Percentiles rank a stretch among this genome's conserved stretches.
Evolutionary conservation across 2,888 invertebrate genomes (phyloP).

Genomic region (Amphipoea oculea): DNA sequence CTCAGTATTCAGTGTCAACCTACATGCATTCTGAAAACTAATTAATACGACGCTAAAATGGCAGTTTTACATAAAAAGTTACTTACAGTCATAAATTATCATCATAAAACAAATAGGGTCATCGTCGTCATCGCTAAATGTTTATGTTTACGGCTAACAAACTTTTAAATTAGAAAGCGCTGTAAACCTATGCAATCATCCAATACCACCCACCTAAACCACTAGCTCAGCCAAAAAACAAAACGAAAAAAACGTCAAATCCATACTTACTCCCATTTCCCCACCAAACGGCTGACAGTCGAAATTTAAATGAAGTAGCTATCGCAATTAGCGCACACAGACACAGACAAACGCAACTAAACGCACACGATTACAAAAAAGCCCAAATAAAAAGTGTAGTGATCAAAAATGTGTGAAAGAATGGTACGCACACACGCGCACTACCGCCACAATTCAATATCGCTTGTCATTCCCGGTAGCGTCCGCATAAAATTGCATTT

Average conservation of each 20-base stretch:
- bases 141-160: background rate
- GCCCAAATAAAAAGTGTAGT: conserved; percentile 86
- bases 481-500: conserved; percentile 76
- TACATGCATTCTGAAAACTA: conserved; percentile 28
- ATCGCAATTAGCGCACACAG: conserved; percentile 88
- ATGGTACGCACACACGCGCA: conserved; percentile 80
- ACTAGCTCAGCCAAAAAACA: background rate
- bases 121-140: background rate
- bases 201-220: background rate
- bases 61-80: background rate
- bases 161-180: background rate
- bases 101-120: background rate
- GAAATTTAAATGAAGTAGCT: conserved; percentile 91
- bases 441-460: conserved; percentile 87
- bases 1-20: conserved; percentile 8
- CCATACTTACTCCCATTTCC: conserved; percentile 77
- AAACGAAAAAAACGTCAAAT: conserved; percentile 64
- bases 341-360: conserved; percentile 69
- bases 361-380: conserved; percentile 78
- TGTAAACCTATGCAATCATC: background rate
- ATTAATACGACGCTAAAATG: conserved; percentile 4
- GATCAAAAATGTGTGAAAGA: conserved; percentile 90
- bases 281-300: conserved; percentile 82
- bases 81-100: background rate
- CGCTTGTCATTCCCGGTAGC: conserved; percentile 86